A percentile compares a stretch with the other conserved stretches of the same genome.
These are phyloP conservation scores for Labrus mixtus DNA, from an alignment of 2,113 vertebrate species.

Conservation along the genomic window DNA sequence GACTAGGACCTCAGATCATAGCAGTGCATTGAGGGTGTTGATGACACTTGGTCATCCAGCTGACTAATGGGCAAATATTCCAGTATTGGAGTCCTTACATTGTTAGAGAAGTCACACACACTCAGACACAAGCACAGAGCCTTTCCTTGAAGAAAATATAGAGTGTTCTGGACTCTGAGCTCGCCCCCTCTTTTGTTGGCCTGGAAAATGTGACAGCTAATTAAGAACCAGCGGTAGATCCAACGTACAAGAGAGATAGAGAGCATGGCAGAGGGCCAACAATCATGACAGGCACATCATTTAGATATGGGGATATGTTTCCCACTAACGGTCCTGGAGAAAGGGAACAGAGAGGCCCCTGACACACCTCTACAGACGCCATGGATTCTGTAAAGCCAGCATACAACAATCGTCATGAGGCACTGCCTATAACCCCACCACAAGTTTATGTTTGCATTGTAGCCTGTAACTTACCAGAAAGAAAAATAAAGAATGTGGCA, in stretches of 20 bases:
- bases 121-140: neutral
- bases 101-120: neutral
- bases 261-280: slow-evolving; percentile 15
- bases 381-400: slow-evolving; percentile 1
- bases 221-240: slow-evolving; percentile 40
- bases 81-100: neutral
- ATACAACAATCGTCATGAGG: neutral
- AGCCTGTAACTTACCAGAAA: slow-evolving; percentile 1
- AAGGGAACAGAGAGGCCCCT: slow-evolving; percentile 6
- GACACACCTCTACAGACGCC: slow-evolving; percentile 2
- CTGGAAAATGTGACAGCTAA: slow-evolving; percentile 61
- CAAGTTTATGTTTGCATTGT: slow-evolving; percentile 18
- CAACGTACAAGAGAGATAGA: neutral
- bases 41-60: too few relatives aligned
- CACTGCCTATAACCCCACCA: neutral
- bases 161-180: slow-evolving; percentile 15
- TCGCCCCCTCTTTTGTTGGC: neutral
- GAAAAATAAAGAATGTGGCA: slow-evolving; percentile 38
- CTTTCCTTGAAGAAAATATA: slow-evolving; percentile 15
- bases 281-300: slow-evolving; percentile 51
- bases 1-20: too few relatives aligned
- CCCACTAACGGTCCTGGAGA: slow-evolving; percentile 9
- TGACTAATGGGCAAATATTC: neutral
- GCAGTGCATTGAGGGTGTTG: neutral
- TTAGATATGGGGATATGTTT: slow-evolving; percentile 40